Conservation (phyloP, 2,113 vertebrate genomes). For the Balaeniceps rex region DNA sequence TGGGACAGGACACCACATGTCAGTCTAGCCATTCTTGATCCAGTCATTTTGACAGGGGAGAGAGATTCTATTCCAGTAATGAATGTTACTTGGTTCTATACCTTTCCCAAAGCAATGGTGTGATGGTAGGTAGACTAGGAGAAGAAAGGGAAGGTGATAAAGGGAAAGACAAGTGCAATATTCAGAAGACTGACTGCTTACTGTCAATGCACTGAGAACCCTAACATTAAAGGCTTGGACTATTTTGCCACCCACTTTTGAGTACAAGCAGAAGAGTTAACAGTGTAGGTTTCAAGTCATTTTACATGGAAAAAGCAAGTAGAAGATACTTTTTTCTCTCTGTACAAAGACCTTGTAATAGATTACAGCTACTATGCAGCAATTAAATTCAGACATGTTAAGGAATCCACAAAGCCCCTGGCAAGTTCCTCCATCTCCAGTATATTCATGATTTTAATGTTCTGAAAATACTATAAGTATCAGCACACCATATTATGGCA, state of each 20-base stretch:
- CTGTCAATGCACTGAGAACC: neutral
- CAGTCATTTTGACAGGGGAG: neutral
- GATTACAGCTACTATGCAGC: neutral
- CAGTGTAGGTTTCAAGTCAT: neutral
- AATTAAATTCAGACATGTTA: neutral
- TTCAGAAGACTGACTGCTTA: neutral
- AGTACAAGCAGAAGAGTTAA: neutral
- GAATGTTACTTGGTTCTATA: neutral
- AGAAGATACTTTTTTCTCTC: neutral
- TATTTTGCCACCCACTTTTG: neutral
- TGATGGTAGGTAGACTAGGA: neutral
- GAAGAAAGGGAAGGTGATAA: neutral
- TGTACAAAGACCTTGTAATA: neutral
- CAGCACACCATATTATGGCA: slow-evolving; percentile 15
- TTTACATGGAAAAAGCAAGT: neutral
- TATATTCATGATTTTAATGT: slow-evolving; percentile 2
- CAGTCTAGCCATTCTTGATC: neutral
- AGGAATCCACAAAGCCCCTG: slow-evolving; percentile 37
- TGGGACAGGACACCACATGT: too few species aligned
- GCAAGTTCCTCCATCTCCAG: neutral
- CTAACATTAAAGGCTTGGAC: neutral
- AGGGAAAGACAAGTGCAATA: neutral
- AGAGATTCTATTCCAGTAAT: neutral
- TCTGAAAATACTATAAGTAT: neutral
- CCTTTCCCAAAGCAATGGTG: neutral